Percentiles rank a stretch among this genome's conserved stretches.
phyloP scores from a whole-genome alignment of 2,797 vertebrate species.

The Trachurus trachurus region DNA sequence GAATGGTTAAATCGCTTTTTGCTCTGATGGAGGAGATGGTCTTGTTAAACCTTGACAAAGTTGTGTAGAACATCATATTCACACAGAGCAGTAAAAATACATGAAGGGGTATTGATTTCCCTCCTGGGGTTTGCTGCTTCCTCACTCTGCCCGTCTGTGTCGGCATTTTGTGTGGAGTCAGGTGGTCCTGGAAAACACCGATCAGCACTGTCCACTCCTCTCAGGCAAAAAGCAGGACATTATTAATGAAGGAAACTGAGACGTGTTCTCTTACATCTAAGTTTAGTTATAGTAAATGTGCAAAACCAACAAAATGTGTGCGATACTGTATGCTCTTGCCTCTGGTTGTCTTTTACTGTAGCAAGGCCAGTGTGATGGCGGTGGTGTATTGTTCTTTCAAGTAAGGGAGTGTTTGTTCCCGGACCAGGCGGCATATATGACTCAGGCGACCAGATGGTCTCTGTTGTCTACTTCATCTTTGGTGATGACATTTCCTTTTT shows the following conservation, averaged over 20 bases:
- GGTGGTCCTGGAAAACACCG: conserved; percentile 29
- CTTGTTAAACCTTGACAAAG: conserved; percentile 32
- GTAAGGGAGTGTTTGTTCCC: conserved; percentile 55
- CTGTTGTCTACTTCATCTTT: conserved; percentile 68
- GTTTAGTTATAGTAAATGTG: conserved; percentile 8
- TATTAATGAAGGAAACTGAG: conserved; percentile 3
- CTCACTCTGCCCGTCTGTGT: conserved; percentile 16
- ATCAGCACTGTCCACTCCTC: conserved; percentile 41
- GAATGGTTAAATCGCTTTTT: conserved; percentile 33
- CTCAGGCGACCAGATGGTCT: conserved; percentile 76
- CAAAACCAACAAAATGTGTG: conserved; percentile 2
- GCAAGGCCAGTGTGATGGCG: conserved; percentile 22
- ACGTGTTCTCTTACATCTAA: not conserved
- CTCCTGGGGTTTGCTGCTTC: conserved; percentile 31
- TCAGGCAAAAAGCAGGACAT: conserved; percentile 4
- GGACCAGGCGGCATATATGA: conserved; percentile 59
- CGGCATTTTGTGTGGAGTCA: conserved; percentile 42
- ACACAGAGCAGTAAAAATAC: conserved; percentile 37
- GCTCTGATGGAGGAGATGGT: conserved; percentile 20
- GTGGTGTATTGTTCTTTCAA: conserved; percentile 57
- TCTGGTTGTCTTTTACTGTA: conserved; percentile 20
- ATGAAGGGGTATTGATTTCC: conserved; percentile 54
- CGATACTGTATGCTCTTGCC: not conserved
- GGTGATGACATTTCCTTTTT: conserved; percentile 57
- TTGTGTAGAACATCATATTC: conserved; percentile 28